These are phyloP conservation scores for Muscicapa comitata DNA, from an alignment of 2,797 vertebrate genomes.

Conservation along the genomic window DNA sequence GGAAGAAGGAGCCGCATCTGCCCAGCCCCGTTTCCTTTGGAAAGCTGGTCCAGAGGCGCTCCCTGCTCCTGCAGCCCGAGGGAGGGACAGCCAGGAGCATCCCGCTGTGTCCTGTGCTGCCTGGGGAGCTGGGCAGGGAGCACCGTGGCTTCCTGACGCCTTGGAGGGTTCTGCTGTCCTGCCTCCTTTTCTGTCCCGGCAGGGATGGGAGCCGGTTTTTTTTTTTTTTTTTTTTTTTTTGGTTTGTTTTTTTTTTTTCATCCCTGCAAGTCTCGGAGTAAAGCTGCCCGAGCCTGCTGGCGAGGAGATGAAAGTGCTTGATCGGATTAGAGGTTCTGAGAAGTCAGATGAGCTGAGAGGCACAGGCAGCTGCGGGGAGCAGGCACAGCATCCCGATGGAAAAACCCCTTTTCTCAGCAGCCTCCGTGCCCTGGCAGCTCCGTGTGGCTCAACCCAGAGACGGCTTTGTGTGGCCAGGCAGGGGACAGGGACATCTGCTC, in stretches of 20 bases:
- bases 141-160: not conserved
- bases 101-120: not conserved
- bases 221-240: not conserved
- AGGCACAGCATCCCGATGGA: not conserved
- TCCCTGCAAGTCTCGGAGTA: not conserved
- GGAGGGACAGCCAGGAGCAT: not conserved
- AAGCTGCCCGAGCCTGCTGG: not conserved
- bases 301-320: not conserved
- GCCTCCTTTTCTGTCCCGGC: not conserved
- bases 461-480: not conserved
- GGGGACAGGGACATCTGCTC: not conserved
- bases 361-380: not conserved
- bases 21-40: not conserved
- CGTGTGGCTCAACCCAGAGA: not conserved
- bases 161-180: not conserved
- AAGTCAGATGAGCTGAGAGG: not conserved
- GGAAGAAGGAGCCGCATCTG: not conserved
- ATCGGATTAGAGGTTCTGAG: not conserved
- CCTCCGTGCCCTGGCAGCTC: not conserved
- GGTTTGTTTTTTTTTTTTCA: not conserved
- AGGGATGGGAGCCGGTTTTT: not conserved
- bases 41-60: not conserved
- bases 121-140: not conserved
- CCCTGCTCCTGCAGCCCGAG: accelerated
- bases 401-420: not conserved